Evolutionary conservation across 2,888 invertebrate genomes (phyloP).

Genomic region (Prosopocoilus inquinatus): DNA sequence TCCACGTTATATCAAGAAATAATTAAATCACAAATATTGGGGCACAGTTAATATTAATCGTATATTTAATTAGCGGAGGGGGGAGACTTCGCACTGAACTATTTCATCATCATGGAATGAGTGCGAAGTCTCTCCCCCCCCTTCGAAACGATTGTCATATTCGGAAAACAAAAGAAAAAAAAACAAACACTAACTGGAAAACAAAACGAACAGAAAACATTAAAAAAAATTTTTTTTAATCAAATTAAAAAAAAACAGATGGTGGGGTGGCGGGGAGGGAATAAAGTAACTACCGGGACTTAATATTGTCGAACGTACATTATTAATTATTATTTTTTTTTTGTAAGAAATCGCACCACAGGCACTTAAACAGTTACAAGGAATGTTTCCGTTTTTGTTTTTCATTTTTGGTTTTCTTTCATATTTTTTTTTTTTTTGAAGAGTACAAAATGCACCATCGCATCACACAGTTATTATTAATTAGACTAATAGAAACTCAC

Average conservation of each 20-base stretch:
- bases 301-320: constrained; percentile 11
- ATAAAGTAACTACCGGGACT: neutral
- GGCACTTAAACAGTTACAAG: constrained; percentile 18
- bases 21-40: constrained; percentile 26
- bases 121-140: too few species aligned
- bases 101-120: too few species aligned
- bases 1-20: constrained; percentile 33
- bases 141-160: neutral
- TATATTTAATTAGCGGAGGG: neutral
- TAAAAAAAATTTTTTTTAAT: constrained; percentile 5
- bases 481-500: too few species aligned
- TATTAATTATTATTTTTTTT: constrained; percentile 4
- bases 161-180: constrained; percentile 1
- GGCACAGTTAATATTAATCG: neutral
- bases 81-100: too few species aligned
- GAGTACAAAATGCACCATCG: too few species aligned
- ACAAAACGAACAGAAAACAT: constrained; percentile 1
- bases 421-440: too few species aligned
- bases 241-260: neutral
- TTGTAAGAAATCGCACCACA: constrained; percentile 11
- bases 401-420: neutral
- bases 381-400: constrained; percentile 12
- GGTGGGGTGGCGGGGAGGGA: too few species aligned
- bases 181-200: neutral
- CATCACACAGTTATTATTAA: too few species aligned